Evolutionary conservation across 2,888 invertebrate species (phyloP), one percentile per base, ranked within the genome.

Genomic region (Scaptomyza parva): DNA sequence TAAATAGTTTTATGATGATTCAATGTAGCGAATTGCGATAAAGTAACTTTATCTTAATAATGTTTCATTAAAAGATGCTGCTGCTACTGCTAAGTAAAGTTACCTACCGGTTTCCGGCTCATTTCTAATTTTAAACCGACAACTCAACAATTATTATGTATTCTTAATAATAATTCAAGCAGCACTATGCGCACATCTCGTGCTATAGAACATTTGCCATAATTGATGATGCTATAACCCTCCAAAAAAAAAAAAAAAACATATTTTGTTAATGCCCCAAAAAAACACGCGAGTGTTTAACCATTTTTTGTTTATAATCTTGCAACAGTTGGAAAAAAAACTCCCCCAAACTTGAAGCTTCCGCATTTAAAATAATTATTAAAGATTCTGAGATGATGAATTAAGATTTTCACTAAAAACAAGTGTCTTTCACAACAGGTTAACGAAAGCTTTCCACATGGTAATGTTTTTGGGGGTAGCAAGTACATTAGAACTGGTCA

Each of bases 81-180:
- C 86, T 76, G 65, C 30, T 59, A 60, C 43, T 75, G 50, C 57
- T 57, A n/a, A 39, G 26, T 18, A 26, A 9, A 51, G 65, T 76
- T 79, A 72, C 85, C 74, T 79, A 72, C 85, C 74, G 79, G 88
- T 82, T 82, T 88, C 79, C 88, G 80, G 62, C 80, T 82, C 82
- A 82, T 76, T 88, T 88, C 82, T 86, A 88, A 88, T 76, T 83
- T 72, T 82, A 82, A 86, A 76, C 76, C 47, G 59, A 62, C 65
- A 70, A 45, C 64, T 61, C 86, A 81, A 86, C 65, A 80, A 86
- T 85, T 85, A 78, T 67, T 81, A 61, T 37, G 37, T 17, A 9
- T 69, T 78, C 54, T 53, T 85, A 65, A 86, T 86, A 75, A 82
- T 75, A 86, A 87, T 86, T 77, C 73, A 77, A 67, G 67, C 76